These are phyloP conservation scores for Castor canadensis DNA, from an alignment of 2,113 vertebrate species.

Conservation along the genomic window DNA sequence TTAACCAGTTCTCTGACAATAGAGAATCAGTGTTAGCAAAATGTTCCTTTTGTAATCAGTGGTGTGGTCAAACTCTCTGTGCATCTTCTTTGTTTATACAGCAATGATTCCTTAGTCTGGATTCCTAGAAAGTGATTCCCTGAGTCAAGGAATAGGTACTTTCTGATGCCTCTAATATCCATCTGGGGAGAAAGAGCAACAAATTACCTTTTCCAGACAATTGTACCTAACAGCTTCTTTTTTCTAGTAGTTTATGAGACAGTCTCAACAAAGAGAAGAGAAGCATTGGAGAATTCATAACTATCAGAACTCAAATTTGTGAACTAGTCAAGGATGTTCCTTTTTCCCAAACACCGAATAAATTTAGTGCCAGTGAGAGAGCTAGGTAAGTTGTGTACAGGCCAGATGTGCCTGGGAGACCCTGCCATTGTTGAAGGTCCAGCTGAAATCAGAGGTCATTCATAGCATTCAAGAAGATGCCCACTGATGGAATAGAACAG, in stretches of 20 bases:
- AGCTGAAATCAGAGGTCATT: not conserved
- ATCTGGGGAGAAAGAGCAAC: not conserved
- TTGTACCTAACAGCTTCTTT: not conserved
- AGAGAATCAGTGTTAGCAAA: not conserved
- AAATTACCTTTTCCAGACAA: conserved; percentile 8
- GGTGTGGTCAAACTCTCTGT: not conserved
- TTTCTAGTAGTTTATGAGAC: not conserved
- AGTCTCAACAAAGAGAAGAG: not conserved
- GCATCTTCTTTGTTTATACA: not conserved
- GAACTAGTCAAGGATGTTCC: not conserved
- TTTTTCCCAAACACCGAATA: not conserved
- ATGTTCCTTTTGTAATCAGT: not conserved
- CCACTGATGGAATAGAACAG: not conserved
- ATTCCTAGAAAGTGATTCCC: conserved; percentile 18
- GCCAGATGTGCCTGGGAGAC: not conserved
- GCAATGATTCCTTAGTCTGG: not conserved
- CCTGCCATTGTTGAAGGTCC: not conserved
- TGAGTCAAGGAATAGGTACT: not conserved
- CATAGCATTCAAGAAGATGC: not conserved
- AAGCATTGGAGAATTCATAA: not conserved
- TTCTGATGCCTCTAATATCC: not conserved
- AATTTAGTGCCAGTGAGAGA: not conserved
- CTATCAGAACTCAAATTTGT: not conserved
- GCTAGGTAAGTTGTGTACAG: not conserved
- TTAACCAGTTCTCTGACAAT: not conserved